Conservation (phyloP, 2,797 vertebrate genomes). For the Apogon hyalosoma region DNA sequence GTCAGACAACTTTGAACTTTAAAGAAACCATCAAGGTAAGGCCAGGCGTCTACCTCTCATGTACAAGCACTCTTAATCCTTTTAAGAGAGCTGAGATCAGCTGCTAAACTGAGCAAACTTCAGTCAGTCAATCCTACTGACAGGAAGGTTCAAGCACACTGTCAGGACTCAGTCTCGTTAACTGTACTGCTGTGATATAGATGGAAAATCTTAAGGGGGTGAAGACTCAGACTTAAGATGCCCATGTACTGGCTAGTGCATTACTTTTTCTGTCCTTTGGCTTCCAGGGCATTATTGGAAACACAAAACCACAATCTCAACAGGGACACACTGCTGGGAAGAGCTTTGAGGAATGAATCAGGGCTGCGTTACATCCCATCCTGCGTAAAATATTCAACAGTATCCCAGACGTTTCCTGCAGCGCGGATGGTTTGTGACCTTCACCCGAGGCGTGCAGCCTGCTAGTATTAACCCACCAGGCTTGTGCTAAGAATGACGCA, state of each 20-base stretch:
- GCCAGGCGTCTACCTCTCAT: constrained; percentile 19
- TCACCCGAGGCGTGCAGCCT: constrained; percentile 22
- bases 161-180: constrained; percentile 36
- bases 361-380: constrained; percentile 18
- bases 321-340: constrained; percentile 19
- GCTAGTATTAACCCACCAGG: constrained; percentile 38
- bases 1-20: constrained; percentile 36
- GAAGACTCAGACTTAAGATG: not conserved
- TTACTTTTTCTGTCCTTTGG: not conserved
- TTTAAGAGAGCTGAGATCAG: constrained; percentile 61
- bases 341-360: constrained; percentile 32
- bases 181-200: not conserved
- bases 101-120: constrained; percentile 65
- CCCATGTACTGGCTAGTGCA: too few species aligned
- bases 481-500: constrained; percentile 37
- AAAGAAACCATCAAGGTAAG: constrained; percentile 19
- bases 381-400: constrained; percentile 14
- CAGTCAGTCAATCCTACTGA: constrained; percentile 59
- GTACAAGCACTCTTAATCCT: constrained; percentile 63
- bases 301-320: constrained; percentile 5
- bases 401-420: constrained; percentile 58
- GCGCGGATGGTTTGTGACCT: constrained; percentile 62
- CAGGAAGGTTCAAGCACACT: constrained; percentile 30
- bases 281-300: constrained; percentile 14
- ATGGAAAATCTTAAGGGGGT: not conserved